These are phyloP conservation scores for Protobothrops flavoviridis DNA, from an alignment of 2,113 vertebrate species.

Conservation along the genomic window DNA sequence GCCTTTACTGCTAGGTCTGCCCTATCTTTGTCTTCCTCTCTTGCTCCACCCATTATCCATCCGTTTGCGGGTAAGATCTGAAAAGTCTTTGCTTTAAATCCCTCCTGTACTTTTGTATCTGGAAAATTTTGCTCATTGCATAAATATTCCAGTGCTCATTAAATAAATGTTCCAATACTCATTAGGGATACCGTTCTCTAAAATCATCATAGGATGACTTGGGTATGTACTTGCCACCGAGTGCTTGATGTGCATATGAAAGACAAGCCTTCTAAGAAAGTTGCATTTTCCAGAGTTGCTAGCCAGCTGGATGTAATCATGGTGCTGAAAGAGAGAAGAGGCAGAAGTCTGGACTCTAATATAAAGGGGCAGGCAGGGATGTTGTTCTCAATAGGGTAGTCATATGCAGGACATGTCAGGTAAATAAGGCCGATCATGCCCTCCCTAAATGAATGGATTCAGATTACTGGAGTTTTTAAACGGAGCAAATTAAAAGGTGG, in stretches of 20 bases:
- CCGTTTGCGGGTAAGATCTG: neutral
- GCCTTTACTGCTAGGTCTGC: neutral
- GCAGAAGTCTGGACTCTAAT: neutral
- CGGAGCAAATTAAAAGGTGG: neutral
- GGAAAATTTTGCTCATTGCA: neutral
- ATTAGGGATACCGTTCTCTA: neutral
- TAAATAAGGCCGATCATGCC: neutral
- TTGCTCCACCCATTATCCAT: neutral
- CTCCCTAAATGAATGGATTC: neutral
- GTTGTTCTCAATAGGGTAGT: neutral
- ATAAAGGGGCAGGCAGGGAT: neutral
- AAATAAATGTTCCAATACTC: constrained; percentile 2
- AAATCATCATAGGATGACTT: neutral
- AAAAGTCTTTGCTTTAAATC: neutral
- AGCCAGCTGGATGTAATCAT: neutral
- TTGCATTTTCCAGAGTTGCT: neutral
- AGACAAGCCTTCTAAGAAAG: neutral
- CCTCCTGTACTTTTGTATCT: neutral
- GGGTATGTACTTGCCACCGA: neutral
- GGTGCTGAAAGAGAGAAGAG: neutral
- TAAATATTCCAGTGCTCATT: neutral
- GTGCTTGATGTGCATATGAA: neutral
- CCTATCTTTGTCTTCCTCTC: neutral
- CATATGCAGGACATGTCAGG: neutral
- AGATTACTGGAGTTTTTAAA: neutral